Conservation (phyloP, 64 coral and sea anemone genomes). For the Actinia equina region DNA sequence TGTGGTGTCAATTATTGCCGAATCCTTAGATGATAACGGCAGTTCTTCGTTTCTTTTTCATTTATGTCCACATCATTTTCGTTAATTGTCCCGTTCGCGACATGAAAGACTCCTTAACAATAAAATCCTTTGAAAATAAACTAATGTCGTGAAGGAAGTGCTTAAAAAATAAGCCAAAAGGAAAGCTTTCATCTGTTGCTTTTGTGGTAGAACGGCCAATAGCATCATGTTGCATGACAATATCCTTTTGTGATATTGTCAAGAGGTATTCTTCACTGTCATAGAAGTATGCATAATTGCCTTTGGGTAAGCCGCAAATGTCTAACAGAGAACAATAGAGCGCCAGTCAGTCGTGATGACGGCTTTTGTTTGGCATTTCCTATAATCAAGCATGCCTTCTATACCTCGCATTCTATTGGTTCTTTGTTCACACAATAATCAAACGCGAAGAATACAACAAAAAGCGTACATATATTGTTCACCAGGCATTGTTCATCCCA, state of each 20-base stretch:
- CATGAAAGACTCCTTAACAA: background rate
- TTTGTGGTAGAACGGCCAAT: slow-evolving; percentile 40
- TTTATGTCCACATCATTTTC: background rate
- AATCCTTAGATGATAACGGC: background rate
- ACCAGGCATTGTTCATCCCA: slow-evolving; percentile 65
- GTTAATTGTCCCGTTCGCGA: background rate
- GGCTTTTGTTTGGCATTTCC: slow-evolving; percentile 85
- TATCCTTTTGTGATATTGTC: slow-evolving; percentile 56
- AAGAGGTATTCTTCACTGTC: slow-evolving; percentile 46
- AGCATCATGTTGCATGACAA: slow-evolving; percentile 40
- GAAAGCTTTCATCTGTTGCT: slow-evolving; percentile 19
- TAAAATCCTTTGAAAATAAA: slow-evolving; percentile 14
- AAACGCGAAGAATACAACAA: slow-evolving; percentile 54
- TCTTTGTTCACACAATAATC: slow-evolving; percentile 56
- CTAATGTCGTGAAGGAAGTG: slow-evolving; percentile 4
- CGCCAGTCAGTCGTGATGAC: slow-evolving; percentile 23
- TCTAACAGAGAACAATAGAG: slow-evolving; percentile 61
- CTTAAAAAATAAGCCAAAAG: background rate
- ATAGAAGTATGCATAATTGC: slow-evolving; percentile 42
- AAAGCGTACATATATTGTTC: slow-evolving; percentile 71
- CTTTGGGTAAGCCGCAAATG: slow-evolving; percentile 50
- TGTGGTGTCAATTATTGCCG: background rate
- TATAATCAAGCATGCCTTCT: slow-evolving; percentile 86
- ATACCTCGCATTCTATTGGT: slow-evolving; percentile 93
- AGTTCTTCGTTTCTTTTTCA: background rate